Conservation (phyloP, 2,888 invertebrate genomes). For the Chaetogeoica ovagalla region DNA sequence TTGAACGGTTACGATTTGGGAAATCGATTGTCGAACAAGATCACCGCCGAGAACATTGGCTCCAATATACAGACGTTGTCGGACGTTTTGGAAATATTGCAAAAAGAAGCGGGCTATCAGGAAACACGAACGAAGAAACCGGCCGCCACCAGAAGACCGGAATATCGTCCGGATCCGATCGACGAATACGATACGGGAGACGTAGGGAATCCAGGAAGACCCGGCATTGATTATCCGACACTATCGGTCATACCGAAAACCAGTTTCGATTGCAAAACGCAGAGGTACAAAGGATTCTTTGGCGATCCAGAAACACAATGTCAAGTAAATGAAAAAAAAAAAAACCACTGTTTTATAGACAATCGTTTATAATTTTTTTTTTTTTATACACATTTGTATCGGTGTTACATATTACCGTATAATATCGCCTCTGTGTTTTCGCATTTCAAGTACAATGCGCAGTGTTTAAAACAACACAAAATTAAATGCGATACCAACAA, state of each 20-base stretch:
- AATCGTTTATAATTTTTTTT: not conserved
- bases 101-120: slow-evolving; percentile 57
- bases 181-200: slow-evolving; percentile 55
- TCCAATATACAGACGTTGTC: slow-evolving; percentile 77
- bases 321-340: slow-evolving; percentile 67
- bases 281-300: slow-evolving; percentile 87
- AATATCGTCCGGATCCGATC: slow-evolving; percentile 27
- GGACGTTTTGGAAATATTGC: slow-evolving; percentile 73
- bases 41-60: slow-evolving; percentile 77
- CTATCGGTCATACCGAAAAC: slow-evolving; percentile 76
- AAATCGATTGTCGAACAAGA: slow-evolving; percentile 74
- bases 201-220: slow-evolving; percentile 62
- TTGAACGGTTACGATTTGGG: slow-evolving; percentile 74
- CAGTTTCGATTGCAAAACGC: slow-evolving; percentile 78
- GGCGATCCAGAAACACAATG: slow-evolving; percentile 85
- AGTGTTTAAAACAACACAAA: no score
- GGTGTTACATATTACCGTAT: no score
- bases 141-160: slow-evolving; percentile 1
- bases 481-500: no score
- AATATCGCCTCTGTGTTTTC: no score
- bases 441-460: no score
- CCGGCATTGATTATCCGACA: slow-evolving; percentile 81
- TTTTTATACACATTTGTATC: no score
- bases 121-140: slow-evolving; percentile 22
- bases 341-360: not conserved